phyloP scores from a whole-genome alignment of 2,113 vertebrate genomes.

The Columbina picui region DNA sequence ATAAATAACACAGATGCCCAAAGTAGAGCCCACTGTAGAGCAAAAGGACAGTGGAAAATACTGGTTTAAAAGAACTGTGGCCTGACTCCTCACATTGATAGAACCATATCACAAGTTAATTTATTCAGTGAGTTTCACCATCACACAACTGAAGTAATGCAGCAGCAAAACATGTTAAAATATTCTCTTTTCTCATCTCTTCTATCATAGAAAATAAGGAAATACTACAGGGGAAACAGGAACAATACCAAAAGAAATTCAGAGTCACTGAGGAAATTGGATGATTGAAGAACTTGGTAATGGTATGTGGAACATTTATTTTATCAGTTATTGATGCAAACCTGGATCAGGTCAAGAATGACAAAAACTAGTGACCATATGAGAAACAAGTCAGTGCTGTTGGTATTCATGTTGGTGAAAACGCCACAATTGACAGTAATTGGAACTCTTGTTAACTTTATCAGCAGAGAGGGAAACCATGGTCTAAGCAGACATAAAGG shows the following conservation, averaged over 20 bases:
- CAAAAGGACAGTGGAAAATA: background rate
- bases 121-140: background rate
- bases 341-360: background rate
- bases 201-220: background rate
- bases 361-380: slow-evolving; percentile 43
- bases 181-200: background rate
- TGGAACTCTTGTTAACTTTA: slow-evolving; percentile 59
- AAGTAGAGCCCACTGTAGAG: background rate
- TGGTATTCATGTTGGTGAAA: slow-evolving; percentile 31
- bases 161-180: background rate
- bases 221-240: background rate
- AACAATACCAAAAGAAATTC: slow-evolving; percentile 35
- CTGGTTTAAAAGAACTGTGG: background rate
- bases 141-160: background rate
- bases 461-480: slow-evolving; percentile 23
- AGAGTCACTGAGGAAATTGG: slow-evolving; percentile 34
- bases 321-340: slow-evolving; percentile 17
- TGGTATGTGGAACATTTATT: slow-evolving; percentile 27
- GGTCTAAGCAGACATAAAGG: slow-evolving; percentile 28
- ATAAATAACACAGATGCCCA: background rate
- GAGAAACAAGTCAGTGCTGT: slow-evolving; percentile 40
- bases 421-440: slow-evolving; percentile 61
- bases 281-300: slow-evolving; percentile 51
- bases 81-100: background rate
- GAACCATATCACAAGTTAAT: background rate